Evolutionary conservation across 2,113 vertebrate species (phyloP), one percentile per base, ranked within the genome.

Genomic region (Vidua macroura): DNA sequence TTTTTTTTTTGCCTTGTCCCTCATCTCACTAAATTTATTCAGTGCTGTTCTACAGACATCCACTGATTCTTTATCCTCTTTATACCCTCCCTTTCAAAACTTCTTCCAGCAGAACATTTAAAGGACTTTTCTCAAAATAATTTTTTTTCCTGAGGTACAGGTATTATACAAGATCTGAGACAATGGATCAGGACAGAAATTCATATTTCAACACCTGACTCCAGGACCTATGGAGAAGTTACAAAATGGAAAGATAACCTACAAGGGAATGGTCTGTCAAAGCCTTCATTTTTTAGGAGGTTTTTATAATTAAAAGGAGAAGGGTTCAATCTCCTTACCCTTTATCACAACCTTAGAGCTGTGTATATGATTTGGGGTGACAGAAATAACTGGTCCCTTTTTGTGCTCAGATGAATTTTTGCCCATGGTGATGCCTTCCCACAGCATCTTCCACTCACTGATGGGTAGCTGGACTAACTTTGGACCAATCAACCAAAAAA

Each of bases 391-490:
- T 56, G 33, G 5, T n/a, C 12, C 3, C 24, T 60, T 35, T 60
- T 33, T 15, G n/a, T 10, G 14, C 28, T 46, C 68, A 85, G 25
- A 22, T 51, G 10, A 62, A 55, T 35, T 46, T 81, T 28, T 43
- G 56, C 27, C 35, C 52, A 12, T 2, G 12, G 18, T 28, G 37
- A n/a, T 44, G 25, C 39, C 37, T 60, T 77, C 41, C 60, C 64
- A 46, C 4, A 79, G 30, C 17, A 58, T 30, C 12, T 39, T 81
- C 55, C 44, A 43, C 9, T 28, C 0, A 0, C 15, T 63, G 28
- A 62, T 24, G 17, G 15, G 20, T 15, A n/a, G 5, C 11, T 53
- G 28, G 33, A 66, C 9, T 18, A 67, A 31, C 33, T 74, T 27
- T 39, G 43, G n/a, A 51, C 8, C 27, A 69, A 35, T 3, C 28